phyloP scores from a whole-genome alignment of 2,113 vertebrate genomes.

The Stegostoma tigrinum region DNA sequence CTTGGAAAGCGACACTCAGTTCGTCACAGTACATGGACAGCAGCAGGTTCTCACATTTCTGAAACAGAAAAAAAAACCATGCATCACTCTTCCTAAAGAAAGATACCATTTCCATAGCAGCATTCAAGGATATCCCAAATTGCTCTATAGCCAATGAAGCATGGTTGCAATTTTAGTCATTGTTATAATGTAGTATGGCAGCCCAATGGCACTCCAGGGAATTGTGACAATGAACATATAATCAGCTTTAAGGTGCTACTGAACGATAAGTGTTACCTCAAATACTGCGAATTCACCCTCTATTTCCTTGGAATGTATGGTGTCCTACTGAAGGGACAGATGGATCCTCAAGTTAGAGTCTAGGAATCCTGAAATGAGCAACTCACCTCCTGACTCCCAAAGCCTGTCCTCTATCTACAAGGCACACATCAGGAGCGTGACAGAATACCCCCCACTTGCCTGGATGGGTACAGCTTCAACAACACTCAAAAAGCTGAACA shows the following conservation, averaged over 20 bases:
- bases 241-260: neutral
- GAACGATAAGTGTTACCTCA: too few species aligned
- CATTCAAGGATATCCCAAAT: neutral
- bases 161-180: neutral
- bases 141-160: neutral
- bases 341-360: neutral
- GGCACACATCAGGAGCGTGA: too few species aligned
- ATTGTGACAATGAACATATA: neutral
- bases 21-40: slow-evolving; percentile 68
- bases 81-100: neutral
- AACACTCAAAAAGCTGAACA: too few species aligned
- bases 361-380: neutral
- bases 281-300: too few species aligned
- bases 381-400: too few species aligned
- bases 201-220: neutral
- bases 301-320: too few species aligned
- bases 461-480: too few species aligned
- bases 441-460: too few species aligned
- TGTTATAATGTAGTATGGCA: neutral
- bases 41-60: slow-evolving; percentile 69
- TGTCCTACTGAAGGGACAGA: neutral
- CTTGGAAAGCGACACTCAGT: slow-evolving; percentile 72
- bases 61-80: slow-evolving; percentile 23
- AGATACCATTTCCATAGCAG: neutral
- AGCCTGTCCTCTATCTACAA: too few species aligned